Base-by-base conservation (phyloP, 37 sponge, comb jelly and placozoan species). In the Ephydatia muelleri region DNA sequence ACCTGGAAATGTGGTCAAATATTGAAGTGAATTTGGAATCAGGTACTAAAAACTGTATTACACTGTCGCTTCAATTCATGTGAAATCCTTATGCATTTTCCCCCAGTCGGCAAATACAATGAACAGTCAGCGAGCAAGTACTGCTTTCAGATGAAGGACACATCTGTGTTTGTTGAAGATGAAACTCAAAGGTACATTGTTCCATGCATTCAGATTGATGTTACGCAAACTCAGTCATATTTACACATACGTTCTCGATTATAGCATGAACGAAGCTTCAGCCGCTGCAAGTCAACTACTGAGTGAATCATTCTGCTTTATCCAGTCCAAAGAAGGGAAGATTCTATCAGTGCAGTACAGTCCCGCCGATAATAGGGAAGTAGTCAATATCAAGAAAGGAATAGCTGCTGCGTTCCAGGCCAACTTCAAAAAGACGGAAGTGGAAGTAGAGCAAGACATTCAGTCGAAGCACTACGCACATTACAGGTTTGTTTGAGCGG, bases 371-470 rank as follows among this genome's bases (percentile, higher is more conserved):
- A 67, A 21, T 71, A 26, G n/a, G 19, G 49, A 83, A 31, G 84
- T 48, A 2, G 79, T 79, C 27, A 88, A 88, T 73, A 73, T 88
- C 64, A 88, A 88, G 84, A 88, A 83, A 49, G 38, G 74, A 40
- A 88, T 88, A 65, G 84, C 79, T 0, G 76, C 84, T 72, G 84
- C 89, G 39, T 88, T 88, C 49, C 89, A 88, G 47, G 80, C 84
- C 37, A 88, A 88, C 74, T 83, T 88, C 29, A 69, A 78, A 16
- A 69, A 77, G 1, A 84, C 76, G n/a, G 35, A n/a, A 2, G 76
- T 33, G 65, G 69, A 84, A 35, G 84, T 67, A 21, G 76, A 84
- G 43, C 77, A 76, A 67, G 84, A 84, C 39, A 67, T 77, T 9
- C 30, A n/a, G 22, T 84, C 84, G 19, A 28, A 76, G 28, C 84